Conservation (phyloP, 2,113 vertebrate species). For the Gymnarchus niloticus region DNA sequence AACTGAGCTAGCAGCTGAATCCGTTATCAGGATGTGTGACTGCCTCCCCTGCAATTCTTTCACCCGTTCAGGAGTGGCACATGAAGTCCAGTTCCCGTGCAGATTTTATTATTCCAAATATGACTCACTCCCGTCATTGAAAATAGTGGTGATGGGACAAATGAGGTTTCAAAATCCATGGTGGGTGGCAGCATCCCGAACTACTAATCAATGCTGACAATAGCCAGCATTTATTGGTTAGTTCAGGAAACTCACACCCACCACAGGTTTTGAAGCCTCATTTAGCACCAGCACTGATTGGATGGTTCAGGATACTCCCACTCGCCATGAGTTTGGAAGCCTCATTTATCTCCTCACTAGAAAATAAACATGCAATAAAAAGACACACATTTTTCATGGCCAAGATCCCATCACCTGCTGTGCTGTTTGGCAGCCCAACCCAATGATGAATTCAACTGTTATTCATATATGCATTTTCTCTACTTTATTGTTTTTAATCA, state of each 20-base stretch:
- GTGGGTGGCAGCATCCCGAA: no score
- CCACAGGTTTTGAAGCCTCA: no score
- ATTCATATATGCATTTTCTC: background rate
- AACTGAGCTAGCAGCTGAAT: background rate
- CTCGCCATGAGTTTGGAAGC: no score
- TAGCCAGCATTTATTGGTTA: no score
- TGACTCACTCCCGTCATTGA: background rate
- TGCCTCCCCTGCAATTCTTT: background rate
- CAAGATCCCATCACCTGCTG: background rate
- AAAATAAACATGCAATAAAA: no score
- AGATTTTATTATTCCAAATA: background rate
- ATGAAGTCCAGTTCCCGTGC: background rate
- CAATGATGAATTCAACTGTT: background rate
- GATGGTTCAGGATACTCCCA: no score
- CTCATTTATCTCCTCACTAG: no score
- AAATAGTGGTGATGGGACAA: no score
- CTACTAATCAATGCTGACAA: no score
- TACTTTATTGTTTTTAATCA: background rate
- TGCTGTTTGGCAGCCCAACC: background rate
- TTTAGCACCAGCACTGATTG: no score
- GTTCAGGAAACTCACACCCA: no score
- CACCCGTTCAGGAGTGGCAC: background rate
- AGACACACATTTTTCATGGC: background rate
- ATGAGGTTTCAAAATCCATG: no score
- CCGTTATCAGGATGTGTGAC: background rate